A percentile compares a stretch with the other conserved stretches of the same genome.
Conservation (phyloP, 2,888 invertebrate genomes). For the Lordiphosa fenestrarum region DNA sequence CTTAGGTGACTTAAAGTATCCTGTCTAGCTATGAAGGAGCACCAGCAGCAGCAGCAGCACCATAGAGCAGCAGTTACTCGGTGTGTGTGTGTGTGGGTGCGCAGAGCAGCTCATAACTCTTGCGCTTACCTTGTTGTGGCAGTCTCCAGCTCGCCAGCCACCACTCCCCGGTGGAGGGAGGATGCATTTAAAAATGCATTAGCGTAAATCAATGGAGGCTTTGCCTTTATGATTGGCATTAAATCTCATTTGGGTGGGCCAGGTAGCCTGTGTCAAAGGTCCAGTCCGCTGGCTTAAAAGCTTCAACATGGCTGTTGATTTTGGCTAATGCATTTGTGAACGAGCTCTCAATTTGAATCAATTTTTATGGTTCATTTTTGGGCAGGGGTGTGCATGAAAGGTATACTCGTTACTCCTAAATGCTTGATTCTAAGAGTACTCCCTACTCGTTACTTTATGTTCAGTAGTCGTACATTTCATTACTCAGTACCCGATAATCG, state of each 20-base stretch:
- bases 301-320: constrained; percentile 3
- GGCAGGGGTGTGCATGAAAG: too few species aligned
- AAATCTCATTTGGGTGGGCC: constrained; percentile 33
- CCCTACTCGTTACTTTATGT: too few species aligned
- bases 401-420: too few species aligned
- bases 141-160: neutral
- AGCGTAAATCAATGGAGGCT: constrained; percentile 54
- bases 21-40: constrained; percentile 24
- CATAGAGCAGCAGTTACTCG: neutral
- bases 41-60: neutral
- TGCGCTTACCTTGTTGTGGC: constrained; percentile 32
- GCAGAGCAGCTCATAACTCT: constrained; percentile 48
- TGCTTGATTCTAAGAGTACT: too few species aligned
- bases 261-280: constrained; percentile 14
- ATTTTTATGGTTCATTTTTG: too few species aligned
- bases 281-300: constrained; percentile 8
- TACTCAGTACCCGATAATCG: too few species aligned
- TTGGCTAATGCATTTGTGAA: constrained; percentile 28
- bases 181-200: constrained; percentile 59
- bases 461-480: too few species aligned
- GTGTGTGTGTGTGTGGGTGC: constrained; percentile 24
- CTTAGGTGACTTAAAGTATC: constrained; percentile 61
- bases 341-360: constrained; percentile 13
- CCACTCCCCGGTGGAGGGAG: constrained; percentile 1
- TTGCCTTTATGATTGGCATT: constrained; percentile 56